These are phyloP conservation scores for Palythoa grandis DNA, from an alignment of 92 coral and sea anemone species.

Conservation along the genomic window DNA sequence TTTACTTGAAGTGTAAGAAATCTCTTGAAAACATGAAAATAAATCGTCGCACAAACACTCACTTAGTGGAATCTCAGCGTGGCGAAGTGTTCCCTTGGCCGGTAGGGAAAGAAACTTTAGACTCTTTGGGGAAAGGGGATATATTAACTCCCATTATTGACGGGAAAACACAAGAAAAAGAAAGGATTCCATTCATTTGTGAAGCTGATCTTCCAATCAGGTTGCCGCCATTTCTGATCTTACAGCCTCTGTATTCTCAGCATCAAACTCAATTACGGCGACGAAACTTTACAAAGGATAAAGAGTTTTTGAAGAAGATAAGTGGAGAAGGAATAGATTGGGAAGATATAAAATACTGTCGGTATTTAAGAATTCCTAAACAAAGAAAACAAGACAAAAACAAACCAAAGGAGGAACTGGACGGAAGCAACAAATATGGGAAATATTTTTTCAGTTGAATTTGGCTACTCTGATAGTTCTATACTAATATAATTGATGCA, in stretches of 20 bases:
- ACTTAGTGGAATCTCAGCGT: slow-evolving; percentile 49
- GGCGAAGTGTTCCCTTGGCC: background rate
- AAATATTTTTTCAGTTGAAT: too few relatives aligned
- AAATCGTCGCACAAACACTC: slow-evolving; percentile 38
- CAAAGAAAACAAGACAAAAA: slow-evolving; percentile 5
- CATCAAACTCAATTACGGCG: slow-evolving; percentile 15
- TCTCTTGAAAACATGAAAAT: slow-evolving; percentile 51
- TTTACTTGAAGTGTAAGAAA: slow-evolving; percentile 36
- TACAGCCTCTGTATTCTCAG: slow-evolving; percentile 57
- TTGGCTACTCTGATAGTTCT: too few relatives aligned
- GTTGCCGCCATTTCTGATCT: slow-evolving; percentile 49
- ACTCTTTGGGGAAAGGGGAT: slow-evolving; percentile 1
- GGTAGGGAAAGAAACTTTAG: background rate
- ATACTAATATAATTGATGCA: too few relatives aligned
- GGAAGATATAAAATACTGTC: slow-evolving; percentile 38
- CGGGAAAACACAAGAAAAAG: background rate
- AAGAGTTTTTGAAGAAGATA: slow-evolving; percentile 12
- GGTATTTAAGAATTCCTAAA: slow-evolving; percentile 45
- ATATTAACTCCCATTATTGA: background rate
- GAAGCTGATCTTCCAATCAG: slow-evolving; percentile 60
- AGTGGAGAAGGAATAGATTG: slow-evolving; percentile 20
- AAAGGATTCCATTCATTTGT: slow-evolving; percentile 8
- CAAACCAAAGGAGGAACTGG: background rate
- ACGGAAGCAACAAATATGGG: too few relatives aligned
- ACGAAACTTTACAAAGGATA: slow-evolving; percentile 47